Conservation (phyloP, 2,797 vertebrate genomes). For the Pseudopleuronectes americanus region DNA sequence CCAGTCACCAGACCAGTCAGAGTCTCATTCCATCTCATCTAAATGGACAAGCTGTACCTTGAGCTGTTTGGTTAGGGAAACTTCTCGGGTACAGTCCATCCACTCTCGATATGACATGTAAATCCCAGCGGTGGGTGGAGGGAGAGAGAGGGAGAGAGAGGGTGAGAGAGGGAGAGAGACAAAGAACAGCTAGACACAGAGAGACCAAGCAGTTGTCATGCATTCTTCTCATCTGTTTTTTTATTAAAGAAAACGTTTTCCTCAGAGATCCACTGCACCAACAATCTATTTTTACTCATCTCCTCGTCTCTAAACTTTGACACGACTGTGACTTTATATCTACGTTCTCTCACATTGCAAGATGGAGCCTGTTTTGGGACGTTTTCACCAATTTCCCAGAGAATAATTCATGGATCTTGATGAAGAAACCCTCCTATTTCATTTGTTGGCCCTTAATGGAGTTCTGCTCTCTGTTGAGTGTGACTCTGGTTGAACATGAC, state of each 20-base stretch:
- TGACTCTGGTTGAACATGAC: no score
- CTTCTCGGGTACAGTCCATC: slow-evolving; percentile 55
- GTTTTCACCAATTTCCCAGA: no score
- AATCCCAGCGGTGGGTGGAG: slow-evolving; percentile 53
- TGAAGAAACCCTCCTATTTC: no score
- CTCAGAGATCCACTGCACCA: slow-evolving; percentile 51
- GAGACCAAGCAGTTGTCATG: slow-evolving; percentile 50
- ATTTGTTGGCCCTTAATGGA: no score
- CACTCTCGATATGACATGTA: slow-evolving; percentile 53
- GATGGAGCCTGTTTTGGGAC: no score
- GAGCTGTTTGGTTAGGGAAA: slow-evolving; percentile 59
- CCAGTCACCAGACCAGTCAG: no score
- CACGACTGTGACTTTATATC: not conserved
- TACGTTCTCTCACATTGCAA: no score
- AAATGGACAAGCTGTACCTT: slow-evolving; percentile 52
- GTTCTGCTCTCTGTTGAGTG: no score
- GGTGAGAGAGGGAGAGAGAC: not conserved
- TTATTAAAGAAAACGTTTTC: slow-evolving; percentile 62
- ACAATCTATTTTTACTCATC: slow-evolving; percentile 35
- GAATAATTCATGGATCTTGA: no score
- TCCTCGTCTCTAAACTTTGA: slow-evolving; percentile 20
- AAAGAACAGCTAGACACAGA: slow-evolving; percentile 12
- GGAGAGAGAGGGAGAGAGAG: slow-evolving; percentile 18
- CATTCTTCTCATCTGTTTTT: slow-evolving; percentile 65
- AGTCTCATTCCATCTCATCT: slow-evolving; percentile 4